A percentile compares a stretch with the other conserved stretches of the same genome.
Evolutionary conservation across 2,113 vertebrate genomes (phyloP).

Genomic region (Hemichromis elongatus): DNA sequence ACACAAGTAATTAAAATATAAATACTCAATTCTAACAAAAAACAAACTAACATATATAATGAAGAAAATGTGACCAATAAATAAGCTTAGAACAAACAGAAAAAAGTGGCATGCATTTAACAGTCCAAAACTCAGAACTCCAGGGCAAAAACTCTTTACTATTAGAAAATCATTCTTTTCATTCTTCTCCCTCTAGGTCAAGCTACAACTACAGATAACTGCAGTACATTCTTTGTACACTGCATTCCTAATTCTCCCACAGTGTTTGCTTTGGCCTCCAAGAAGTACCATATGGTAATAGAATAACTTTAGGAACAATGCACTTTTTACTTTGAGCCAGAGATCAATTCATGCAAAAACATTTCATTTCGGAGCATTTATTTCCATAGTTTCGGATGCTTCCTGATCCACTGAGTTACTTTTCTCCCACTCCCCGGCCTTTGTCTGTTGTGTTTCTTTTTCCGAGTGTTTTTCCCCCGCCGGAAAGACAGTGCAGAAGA

Average conservation of each 20-base stretch:
- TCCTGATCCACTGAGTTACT: not conserved
- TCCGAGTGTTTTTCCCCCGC: slow-evolving; percentile 3
- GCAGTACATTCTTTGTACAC: not conserved
- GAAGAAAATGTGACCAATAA: not conserved
- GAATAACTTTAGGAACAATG: not conserved
- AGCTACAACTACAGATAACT: not conserved
- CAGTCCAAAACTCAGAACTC: not conserved
- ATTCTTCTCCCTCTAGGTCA: not conserved
- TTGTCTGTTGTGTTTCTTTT: slow-evolving; percentile 15
- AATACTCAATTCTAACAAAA: not conserved
- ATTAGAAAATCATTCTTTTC: not conserved
- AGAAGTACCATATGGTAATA: not conserved
- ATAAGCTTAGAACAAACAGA: not conserved
- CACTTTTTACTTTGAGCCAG: not conserved
- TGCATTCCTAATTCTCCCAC: not conserved
- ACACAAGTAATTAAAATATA: not conserved
- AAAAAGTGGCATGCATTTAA: not conserved
- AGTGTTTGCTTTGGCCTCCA: not conserved
- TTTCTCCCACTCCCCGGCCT: not conserved
- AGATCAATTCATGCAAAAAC: not conserved
- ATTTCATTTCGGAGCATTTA: slow-evolving; percentile 4
- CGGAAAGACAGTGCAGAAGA: slow-evolving; percentile 38
- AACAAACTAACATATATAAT: not conserved
- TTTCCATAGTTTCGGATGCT: not conserved
- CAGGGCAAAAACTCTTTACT: not conserved